These are phyloP conservation scores for Dryomyza anilis DNA, from an alignment of 2,888 invertebrate species.

Conservation along the genomic window DNA sequence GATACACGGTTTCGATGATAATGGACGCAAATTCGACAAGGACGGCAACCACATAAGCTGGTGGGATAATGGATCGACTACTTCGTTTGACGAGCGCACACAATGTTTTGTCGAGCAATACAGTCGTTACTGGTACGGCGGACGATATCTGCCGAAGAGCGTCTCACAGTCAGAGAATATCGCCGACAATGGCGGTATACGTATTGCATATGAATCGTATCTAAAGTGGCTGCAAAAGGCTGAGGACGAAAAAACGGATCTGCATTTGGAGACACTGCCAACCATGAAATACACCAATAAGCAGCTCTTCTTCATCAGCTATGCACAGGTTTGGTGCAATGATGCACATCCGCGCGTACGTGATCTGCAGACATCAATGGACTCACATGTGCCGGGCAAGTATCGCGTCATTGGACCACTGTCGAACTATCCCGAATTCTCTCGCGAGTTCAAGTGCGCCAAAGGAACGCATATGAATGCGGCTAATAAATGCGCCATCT, in stretches of 20 bases:
- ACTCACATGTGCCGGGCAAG: conserved; percentile 45
- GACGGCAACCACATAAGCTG: conserved; percentile 46
- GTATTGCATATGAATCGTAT: conserved; percentile 53
- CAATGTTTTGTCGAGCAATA: conserved; percentile 52
- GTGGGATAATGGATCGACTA: conserved; percentile 49
- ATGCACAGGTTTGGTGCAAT: conserved; percentile 54
- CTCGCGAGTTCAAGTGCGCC: conserved; percentile 49
- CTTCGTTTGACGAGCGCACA: conserved; percentile 41
- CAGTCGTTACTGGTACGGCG: conserved; percentile 43
- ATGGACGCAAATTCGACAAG: conserved; percentile 49
- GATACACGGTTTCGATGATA: conserved; percentile 54
- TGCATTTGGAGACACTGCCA: conserved; percentile 45
- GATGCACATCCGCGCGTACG: conserved; percentile 39
- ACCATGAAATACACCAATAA: conserved; percentile 46
- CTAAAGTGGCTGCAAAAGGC: conserved; percentile 44
- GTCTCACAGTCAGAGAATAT: conserved; percentile 51
- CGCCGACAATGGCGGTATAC: conserved; percentile 56
- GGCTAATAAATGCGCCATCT: conserved; percentile 47
- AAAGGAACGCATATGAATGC: conserved; percentile 50
- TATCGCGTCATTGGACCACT: conserved; percentile 52
- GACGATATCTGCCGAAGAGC: conserved; percentile 41
- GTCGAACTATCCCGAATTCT: conserved; percentile 51
- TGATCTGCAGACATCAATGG: conserved; percentile 39
- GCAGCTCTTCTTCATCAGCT: conserved; percentile 56
- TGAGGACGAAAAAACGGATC: conserved; percentile 18